Percentiles rank a stretch among this genome's conserved stretches.
These are phyloP conservation scores for Orcinus orca DNA, from an alignment of 2,113 vertebrate species.

Conservation along the genomic window DNA sequence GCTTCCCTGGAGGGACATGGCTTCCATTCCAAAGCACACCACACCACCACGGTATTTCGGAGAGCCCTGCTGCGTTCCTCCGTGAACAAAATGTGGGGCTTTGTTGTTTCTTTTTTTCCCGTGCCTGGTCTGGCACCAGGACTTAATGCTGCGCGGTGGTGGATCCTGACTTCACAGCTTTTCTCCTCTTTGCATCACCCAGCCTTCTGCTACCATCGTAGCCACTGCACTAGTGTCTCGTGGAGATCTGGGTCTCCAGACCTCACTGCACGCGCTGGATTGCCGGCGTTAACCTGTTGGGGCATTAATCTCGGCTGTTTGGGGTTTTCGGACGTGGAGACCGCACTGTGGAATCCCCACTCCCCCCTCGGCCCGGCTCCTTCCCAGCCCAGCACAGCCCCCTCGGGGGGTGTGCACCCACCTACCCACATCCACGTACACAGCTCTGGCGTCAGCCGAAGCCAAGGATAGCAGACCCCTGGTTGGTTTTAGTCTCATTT, in stretches of 20 bases:
- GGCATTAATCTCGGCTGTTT: background rate
- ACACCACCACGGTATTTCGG: constrained; percentile 41
- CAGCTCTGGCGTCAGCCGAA: constrained; percentile 28
- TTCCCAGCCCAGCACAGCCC: constrained; percentile 47
- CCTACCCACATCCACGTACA: background rate
- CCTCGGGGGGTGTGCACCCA: background rate
- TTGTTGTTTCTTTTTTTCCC: constrained; percentile 43
- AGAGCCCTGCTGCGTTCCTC: constrained; percentile 45
- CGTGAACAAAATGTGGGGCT: constrained; percentile 54
- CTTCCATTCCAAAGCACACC: constrained; percentile 70
- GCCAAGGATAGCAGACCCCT: constrained; percentile 40
- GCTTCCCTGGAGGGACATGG: constrained; percentile 40
- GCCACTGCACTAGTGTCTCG: constrained; percentile 34
- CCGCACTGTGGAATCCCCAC: background rate
- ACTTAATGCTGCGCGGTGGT: constrained; percentile 39
- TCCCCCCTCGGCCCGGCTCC: background rate
- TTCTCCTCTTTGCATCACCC: constrained; percentile 49
- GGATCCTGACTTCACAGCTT: constrained; percentile 58
- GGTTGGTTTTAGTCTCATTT: constrained; percentile 6
- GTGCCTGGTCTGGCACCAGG: constrained; percentile 82
- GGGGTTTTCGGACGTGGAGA: background rate
- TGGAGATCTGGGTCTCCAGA: background rate
- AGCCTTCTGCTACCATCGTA: constrained; percentile 34
- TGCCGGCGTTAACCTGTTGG: background rate
- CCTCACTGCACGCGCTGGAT: background rate